phyloP scores from a whole-genome alignment of 2,888 invertebrate species.

The Eutolmus rufibarbis region DNA sequence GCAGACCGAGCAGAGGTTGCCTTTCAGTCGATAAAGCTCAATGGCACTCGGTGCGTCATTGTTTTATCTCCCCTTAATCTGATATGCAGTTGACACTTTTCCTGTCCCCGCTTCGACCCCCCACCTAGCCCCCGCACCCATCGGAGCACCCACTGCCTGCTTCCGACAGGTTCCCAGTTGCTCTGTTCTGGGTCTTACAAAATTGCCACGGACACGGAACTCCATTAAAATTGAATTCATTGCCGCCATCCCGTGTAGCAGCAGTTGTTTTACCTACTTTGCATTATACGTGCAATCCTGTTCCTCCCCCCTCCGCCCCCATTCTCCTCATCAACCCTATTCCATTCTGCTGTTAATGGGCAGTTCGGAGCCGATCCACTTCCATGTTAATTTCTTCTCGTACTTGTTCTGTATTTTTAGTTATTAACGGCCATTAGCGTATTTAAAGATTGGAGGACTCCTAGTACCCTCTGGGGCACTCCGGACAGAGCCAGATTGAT shows the following conservation, averaged over 20 bases:
- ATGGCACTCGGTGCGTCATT: conserved; percentile 21
- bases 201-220: conserved; percentile 16
- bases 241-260: conserved; percentile 9
- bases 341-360: neutral
- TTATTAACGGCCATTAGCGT: conserved; percentile 16
- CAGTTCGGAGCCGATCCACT: neutral
- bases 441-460: conserved; percentile 27
- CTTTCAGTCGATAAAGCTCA: conserved; percentile 24
- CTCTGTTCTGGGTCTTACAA: conserved; percentile 1
- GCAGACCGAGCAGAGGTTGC: neutral
- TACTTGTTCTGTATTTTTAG: conserved; percentile 15
- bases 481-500: neutral
- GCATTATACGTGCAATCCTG: conserved; percentile 16
- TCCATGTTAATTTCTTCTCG: neutral
- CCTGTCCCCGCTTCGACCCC: neutral
- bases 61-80: conserved; percentile 29
- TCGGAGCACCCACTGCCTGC: neutral
- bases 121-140: neutral
- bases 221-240: conserved; percentile 33
- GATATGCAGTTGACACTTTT: conserved; percentile 31
- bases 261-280: conserved; percentile 18
- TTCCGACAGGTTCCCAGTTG: neutral
- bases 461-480: neutral
- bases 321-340: neutral
- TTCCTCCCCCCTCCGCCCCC: neutral